Evolutionary conservation across 2,797 vertebrate genomes (phyloP), one percentile per base, ranked within the genome.

Genomic region (Gymnodraco acuticeps): DNA sequence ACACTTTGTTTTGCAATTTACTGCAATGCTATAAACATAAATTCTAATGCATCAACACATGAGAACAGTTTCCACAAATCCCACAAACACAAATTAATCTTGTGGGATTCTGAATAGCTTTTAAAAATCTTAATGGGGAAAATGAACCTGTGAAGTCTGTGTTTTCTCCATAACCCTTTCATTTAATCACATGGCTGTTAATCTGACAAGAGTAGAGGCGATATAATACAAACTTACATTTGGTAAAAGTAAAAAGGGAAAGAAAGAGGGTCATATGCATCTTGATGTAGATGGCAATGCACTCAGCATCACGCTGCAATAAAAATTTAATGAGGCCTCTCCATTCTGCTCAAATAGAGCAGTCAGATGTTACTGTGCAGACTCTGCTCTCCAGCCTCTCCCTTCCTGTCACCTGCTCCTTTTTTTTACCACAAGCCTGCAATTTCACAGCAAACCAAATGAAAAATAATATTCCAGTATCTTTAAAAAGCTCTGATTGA

Each of bases 291-390:
- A 92, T 88, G 87, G 85, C 70, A 75, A 76, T 73, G 85, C 86
- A 86, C 89, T 93, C 88, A 87, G 87, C 88, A 79, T 79, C 33
- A 67, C 84, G 82, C 87, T n/a, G 77, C 90, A 90, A 94, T 94
- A 93, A 92, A 95, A 93, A 86, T 94, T 94, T 90, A 92, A 95
- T 94, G 90, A 95, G 84, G 77, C 83, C 84, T 88, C 65, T 88
- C 81, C 74, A 81, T 89, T 83, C 79, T 84, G 80, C 81, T 87
- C 88, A 85, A 66, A 78, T 42, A 62, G 76, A 82, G 75, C 86
- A 82, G 87, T 88, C 80, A 83, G 87, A 87, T 78, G 80, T 82
- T 83, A 80, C 76, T 50, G 77, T 88, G 81, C 81, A 82, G 64
- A 75, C 23, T 74, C 63, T 33, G 53, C 72, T 73, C 84, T 71